Percentiles rank a stretch among this genome's conserved stretches.
Evolutionary conservation across 2,888 invertebrate species (phyloP).

Genomic region (Drosophila mercatorum): DNA sequence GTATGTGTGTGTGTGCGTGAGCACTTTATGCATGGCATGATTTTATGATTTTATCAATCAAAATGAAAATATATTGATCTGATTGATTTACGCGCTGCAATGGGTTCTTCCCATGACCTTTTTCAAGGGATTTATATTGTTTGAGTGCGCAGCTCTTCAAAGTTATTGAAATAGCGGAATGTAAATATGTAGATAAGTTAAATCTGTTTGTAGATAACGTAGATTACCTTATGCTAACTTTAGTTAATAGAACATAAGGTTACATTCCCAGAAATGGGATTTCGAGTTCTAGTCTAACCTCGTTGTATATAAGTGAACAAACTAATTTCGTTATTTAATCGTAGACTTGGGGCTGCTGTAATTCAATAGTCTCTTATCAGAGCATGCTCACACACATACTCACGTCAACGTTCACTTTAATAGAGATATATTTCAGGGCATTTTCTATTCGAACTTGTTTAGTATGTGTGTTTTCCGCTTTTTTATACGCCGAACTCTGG

Average conservation of each 20-base stretch:
- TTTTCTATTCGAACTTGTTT: conserved; percentile 9
- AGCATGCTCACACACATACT: no score
- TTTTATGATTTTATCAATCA: conserved; percentile 71
- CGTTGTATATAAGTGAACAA: neutral
- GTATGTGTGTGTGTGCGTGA: neutral
- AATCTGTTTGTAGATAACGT: neutral
- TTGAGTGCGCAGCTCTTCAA: conserved; percentile 26
- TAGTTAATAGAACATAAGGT: neutral
- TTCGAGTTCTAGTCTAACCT: neutral
- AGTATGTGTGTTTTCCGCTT: conserved; percentile 10
- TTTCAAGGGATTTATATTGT: neutral
- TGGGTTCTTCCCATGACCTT: conserved; percentile 14
- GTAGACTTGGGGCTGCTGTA: no score
- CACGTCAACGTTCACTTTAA: neutral
- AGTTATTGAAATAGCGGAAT: conserved; percentile 39
- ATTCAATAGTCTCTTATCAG: neutral
- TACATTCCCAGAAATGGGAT: no score
- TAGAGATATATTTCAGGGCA: conserved; percentile 6
- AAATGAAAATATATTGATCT: conserved; percentile 60
- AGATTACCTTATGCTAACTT: neutral
- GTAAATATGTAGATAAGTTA: neutral
- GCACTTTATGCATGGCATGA: conserved; percentile 51
- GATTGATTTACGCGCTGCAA: conserved; percentile 63
- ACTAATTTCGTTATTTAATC: neutral
- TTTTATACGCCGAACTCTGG: neutral